Conservation (phyloP, 2,888 invertebrate species). For the Scaptomyza reducta region DNA sequence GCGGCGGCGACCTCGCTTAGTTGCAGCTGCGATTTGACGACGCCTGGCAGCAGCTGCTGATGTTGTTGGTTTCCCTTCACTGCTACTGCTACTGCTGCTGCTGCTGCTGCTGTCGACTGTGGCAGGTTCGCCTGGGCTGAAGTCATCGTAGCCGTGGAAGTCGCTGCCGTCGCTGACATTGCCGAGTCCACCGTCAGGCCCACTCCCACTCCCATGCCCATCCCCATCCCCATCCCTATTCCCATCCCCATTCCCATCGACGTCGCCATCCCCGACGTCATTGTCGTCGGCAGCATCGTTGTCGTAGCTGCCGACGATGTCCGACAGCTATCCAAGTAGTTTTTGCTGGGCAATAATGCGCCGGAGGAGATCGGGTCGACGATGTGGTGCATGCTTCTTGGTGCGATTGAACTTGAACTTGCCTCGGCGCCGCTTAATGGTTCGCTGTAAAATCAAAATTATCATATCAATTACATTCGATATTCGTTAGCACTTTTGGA, state of each 20-base stretch:
- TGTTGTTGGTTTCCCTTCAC: conserved; percentile 68
- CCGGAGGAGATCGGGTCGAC: conserved; percentile 84
- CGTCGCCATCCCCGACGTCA: conserved; percentile 81
- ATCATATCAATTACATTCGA: background rate
- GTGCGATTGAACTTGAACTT: conserved; percentile 92
- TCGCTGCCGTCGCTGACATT: conserved; percentile 72
- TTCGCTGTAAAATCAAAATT: conserved; percentile 68
- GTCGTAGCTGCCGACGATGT: conserved; percentile 85
- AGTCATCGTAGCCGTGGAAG: conserved; percentile 76
- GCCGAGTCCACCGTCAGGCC: conserved; percentile 68
- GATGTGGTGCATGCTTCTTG: conserved; percentile 93
- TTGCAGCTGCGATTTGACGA: conserved; percentile 41
- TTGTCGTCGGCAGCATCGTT: conserved; percentile 85
- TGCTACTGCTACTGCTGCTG: conserved; percentile 30
- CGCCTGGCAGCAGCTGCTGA: conserved; percentile 66
- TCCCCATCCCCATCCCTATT: conserved; percentile 68
- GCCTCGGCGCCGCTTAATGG: conserved; percentile 83
- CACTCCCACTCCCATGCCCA: conserved; percentile 74
- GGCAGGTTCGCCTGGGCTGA: conserved; percentile 70
- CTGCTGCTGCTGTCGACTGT: conserved; percentile 60
- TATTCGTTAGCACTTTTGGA: background rate
- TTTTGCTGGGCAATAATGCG: conserved; percentile 85
- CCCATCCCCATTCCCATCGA: conserved; percentile 67
- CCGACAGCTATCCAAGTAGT: conserved; percentile 85
- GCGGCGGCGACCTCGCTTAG: conserved; percentile 68